Conservation (phyloP, 2,113 vertebrate species). For the Colaptes auratus region DNA sequence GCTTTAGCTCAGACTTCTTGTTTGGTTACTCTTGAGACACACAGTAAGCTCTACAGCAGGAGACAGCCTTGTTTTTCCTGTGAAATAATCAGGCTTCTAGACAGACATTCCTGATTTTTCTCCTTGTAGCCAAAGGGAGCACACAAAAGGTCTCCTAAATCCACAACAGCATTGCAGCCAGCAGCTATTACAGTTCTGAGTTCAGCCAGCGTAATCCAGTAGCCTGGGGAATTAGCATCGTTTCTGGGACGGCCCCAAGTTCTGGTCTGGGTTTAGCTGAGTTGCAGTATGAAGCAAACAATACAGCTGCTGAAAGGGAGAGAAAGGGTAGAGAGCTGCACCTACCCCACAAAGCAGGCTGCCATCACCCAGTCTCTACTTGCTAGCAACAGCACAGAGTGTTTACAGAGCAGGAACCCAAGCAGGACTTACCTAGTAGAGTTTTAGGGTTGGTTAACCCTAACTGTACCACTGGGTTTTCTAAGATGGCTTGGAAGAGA, state of each 20-base stretch:
- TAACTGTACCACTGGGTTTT: conserved; percentile 96
- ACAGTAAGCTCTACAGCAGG: neutral
- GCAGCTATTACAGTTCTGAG: neutral
- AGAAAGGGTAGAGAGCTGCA: neutral
- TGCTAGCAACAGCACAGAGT: neutral
- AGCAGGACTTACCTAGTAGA: conserved; percentile 84
- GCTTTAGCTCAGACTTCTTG: neutral
- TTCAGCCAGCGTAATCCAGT: neutral
- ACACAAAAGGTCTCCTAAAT: conserved; percentile 41
- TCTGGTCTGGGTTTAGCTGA: neutral
- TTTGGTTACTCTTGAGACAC: neutral
- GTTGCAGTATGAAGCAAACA: neutral
- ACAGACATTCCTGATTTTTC: conserved; percentile 19
- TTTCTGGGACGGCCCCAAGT: conserved; percentile 27
- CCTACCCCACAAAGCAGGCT: neutral
- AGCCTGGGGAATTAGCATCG: neutral
- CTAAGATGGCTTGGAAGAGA: conserved; percentile 96
- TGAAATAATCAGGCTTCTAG: neutral
- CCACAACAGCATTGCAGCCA: conserved; percentile 27
- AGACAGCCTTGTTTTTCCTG: conserved; percentile 16
- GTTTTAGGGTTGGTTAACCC: conserved; percentile 96
- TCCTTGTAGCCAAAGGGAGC: neutral
- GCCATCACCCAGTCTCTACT: neutral
- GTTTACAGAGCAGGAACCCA: neutral
- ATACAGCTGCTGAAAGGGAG: neutral